Percentiles rank a stretch among this genome's conserved stretches.
These are phyloP conservation scores for Chionodraco myersi DNA, from an alignment of 2,113 vertebrate genomes.

Conservation along the genomic window DNA sequence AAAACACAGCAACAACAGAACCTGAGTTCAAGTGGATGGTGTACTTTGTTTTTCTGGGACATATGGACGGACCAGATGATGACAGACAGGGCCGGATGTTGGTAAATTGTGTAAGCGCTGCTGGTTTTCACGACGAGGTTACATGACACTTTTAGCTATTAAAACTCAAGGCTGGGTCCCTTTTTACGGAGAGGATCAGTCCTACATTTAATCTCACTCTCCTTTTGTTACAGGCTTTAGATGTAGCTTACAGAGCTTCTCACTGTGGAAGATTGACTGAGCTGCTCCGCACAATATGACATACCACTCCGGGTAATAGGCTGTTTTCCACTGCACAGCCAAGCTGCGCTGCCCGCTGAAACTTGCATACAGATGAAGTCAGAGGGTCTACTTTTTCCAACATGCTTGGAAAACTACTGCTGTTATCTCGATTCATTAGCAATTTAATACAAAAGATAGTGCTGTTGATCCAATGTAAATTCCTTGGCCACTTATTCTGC, in stretches of 20 bases:
- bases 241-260: slow-evolving; percentile 70
- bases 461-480: no score
- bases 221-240: slow-evolving; percentile 78
- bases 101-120: slow-evolving; percentile 32
- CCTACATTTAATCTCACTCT: slow-evolving; percentile 74
- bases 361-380: slow-evolving; percentile 31
- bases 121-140: slow-evolving; percentile 64
- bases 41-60: slow-evolving; percentile 13
- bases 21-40: neutral
- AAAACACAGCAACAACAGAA: neutral
- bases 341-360: slow-evolving; percentile 3
- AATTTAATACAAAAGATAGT: slow-evolving; percentile 9
- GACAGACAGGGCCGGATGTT: slow-evolving; percentile 53
- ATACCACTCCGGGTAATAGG: slow-evolving; percentile 67
- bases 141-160: slow-evolving; percentile 65
- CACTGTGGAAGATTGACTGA: slow-evolving; percentile 59
- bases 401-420: neutral
- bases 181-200: slow-evolving; percentile 70
- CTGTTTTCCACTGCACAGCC: slow-evolving; percentile 49
- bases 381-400: neutral
- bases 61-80: slow-evolving; percentile 10
- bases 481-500: no score
- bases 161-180: slow-evolving; percentile 61
- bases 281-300: slow-evolving; percentile 60
- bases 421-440: neutral